phyloP scores from a whole-genome alignment of 2,797 vertebrate species.

The Ceryle rudis region DNA sequence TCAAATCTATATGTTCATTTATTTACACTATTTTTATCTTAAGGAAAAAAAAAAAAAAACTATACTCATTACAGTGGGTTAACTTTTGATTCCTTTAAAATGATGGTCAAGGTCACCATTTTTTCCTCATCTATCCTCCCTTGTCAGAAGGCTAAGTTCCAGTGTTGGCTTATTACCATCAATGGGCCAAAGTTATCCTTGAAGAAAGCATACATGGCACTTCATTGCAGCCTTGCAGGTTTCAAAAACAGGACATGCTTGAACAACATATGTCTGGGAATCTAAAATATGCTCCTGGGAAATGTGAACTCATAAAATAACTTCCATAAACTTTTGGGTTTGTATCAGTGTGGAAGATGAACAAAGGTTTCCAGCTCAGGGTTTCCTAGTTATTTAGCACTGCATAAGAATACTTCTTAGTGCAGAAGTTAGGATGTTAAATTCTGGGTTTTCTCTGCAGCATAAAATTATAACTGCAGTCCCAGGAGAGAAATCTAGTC shows the following conservation, averaged over 20 bases:
- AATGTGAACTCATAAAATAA: not conserved
- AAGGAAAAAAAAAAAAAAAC: not conserved
- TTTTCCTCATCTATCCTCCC: not conserved
- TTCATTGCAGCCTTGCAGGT: not conserved
- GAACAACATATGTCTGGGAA: not conserved
- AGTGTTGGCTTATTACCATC: not conserved
- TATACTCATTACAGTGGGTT: not conserved
- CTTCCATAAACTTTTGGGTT: not conserved
- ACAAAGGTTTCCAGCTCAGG: not conserved
- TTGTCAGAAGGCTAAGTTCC: not conserved
- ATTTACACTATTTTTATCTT: slow-evolving; percentile 26
- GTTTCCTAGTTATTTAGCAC: not conserved
- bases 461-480: not conserved
- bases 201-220: not conserved
- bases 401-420: not conserved
- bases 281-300: not conserved
- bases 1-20: not conserved
- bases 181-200: not conserved
- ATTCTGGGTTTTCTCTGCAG: not conserved
- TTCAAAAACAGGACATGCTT: not conserved
- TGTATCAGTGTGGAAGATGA: not conserved
- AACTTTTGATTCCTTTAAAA: not conserved
- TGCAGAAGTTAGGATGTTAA: not conserved
- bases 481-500: not conserved
- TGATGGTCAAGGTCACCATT: not conserved